Base-by-base conservation (phyloP, 2,113 vertebrate genomes). In the Fulica atra region DNA sequence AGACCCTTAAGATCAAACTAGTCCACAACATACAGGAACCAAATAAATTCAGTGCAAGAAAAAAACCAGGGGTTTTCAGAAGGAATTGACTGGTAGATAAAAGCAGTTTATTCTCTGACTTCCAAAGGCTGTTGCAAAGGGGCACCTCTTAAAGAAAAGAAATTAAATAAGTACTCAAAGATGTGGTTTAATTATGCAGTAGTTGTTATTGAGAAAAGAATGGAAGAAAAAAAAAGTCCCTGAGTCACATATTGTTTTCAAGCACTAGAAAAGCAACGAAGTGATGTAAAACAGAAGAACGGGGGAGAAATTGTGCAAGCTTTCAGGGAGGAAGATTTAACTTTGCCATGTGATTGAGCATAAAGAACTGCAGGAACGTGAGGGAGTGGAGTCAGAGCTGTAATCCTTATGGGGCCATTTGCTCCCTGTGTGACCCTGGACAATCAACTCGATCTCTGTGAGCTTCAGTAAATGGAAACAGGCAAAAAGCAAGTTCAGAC, bases 151-250 rank as follows among this genome's bases (percentile, higher is more conserved):
- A 63, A 78, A 78, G 44, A 72, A 93, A 85, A 87, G 10, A 68
- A 73, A 18, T 3, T 1, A 53, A 83, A 46, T 20, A 88, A 88
- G 78, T 92, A 48, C 21, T 77, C 23, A 57, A 38, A 92, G 72
- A 61, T 91, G 74, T 85, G 54, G 33, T 82, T 88, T 82, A 85
- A 82, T 79, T 86, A 76, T 59, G 66, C 23, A 33, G 31, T 86
- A 65, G 33, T 91, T 84, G 26, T 74, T 86, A 48, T 25, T 92
- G 79, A 86, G 59, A 95, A 97, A 92, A 88, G 74, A 94, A 64
- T 60, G 70, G 81, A 66, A 95, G n/a, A 9, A 51, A 79, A 61
- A 79, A 61, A 68, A 82, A 86, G 31, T 85, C 63, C 77, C n/a
- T 31, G 88, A 85, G 65, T 79, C 78, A 71, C 36, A 73, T 70